These are phyloP conservation scores for Acleris holmiana DNA, from an alignment of 2,888 invertebrate genomes.

Conservation along the genomic window DNA sequence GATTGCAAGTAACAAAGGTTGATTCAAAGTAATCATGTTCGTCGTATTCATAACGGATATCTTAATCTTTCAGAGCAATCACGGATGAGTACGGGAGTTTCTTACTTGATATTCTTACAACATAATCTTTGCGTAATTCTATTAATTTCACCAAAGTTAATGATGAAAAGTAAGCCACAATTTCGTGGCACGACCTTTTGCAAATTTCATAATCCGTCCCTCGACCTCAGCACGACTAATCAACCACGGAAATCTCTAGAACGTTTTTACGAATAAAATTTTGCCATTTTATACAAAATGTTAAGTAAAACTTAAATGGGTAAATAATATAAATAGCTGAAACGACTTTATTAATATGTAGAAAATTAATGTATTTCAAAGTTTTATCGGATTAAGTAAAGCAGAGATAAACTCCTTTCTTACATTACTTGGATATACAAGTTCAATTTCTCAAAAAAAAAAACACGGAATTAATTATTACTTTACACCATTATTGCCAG, in stretches of 20 bases:
- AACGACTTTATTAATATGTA: too few relatives aligned
- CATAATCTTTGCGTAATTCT: too few relatives aligned
- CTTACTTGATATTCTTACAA: too few relatives aligned
- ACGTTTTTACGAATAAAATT: constrained; percentile 27
- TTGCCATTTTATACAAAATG: constrained; percentile 10
- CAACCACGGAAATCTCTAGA: constrained; percentile 29
- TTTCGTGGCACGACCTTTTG: constrained; percentile 39
- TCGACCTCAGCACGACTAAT: constrained; percentile 42
- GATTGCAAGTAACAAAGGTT: not conserved
- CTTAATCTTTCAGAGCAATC: not conserved
- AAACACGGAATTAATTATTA: too few relatives aligned
- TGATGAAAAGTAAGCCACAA: constrained; percentile 35
- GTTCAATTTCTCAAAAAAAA: too few relatives aligned
- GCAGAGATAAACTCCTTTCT: too few relatives aligned
- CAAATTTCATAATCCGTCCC: constrained; percentile 56
- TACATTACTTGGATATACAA: too few relatives aligned
- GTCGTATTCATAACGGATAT: not conserved
- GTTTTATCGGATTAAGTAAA: too few relatives aligned
- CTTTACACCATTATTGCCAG: too few relatives aligned
- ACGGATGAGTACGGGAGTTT: not conserved
- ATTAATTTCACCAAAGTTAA: constrained; percentile 18
- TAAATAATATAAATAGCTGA: not conserved
- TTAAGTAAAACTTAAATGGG: constrained; percentile 4
- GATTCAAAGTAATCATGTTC: not conserved
- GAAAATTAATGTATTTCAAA: too few relatives aligned